Base-by-base conservation (phyloP, 2,888 invertebrate species). In the Platycheirus albimanus region DNA sequence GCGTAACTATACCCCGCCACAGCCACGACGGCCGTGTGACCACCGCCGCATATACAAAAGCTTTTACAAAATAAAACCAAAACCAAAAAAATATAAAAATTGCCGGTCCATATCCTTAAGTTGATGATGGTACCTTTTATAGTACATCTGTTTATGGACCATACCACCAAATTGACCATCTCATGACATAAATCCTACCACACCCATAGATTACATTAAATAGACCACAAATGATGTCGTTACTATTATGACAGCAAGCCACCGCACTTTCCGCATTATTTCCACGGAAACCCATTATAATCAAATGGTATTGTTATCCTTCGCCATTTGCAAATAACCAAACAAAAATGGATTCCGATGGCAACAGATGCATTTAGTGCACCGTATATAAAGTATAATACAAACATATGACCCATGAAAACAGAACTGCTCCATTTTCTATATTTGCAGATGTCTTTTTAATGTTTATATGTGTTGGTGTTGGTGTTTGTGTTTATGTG, bases 241-340 rank as follows among this genome's bases (percentile, higher is more conserved):
- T 19, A 28, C n/a, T 15, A 61, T 45, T 61, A 61, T 41, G 43
- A 30, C 61, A 61, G 8, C 17, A 19, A n/a, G n/a, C 61, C 13
- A n/a, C 38, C 58, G 30, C 61, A 61, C 43, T 61, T 61, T 45
- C 19, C n/a, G 19, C 30, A 61, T 30, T 30, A 45, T 2, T 61
- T 61, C 2, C 61, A 61, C 61, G 61, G 61, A 61, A 45, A 61
- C 17, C 61, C 61, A 61, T 58, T 58, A 45, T n/a, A 30, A n/a
- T 30, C 61, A 61, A 61, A 45, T 45, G 61, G 45, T 13, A 7
- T 38, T 38, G 56, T 58, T 41, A 41, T 58, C 41, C 41, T 58
- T 58, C 15, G 28, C 54, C 54, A 54, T 20, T 54, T 36, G 41
- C 10, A 58, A 58, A 58, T 11, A 38, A 7, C 6, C 17, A 45